Evolutionary conservation across 2,113 vertebrate species (phyloP).

Genomic region (Sciurus niger): DNA sequence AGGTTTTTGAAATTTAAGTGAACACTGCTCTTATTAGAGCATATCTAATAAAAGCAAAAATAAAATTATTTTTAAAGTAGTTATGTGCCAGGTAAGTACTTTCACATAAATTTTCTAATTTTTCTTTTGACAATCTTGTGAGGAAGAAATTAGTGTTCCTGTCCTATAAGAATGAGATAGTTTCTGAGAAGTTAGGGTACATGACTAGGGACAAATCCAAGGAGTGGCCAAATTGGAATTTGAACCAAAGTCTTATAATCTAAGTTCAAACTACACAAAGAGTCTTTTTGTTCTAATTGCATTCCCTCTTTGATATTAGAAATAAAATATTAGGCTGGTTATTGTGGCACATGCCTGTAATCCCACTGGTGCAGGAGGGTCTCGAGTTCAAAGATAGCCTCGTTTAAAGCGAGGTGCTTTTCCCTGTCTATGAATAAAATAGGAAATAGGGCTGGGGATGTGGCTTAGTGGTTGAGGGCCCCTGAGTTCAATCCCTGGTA

Average conservation of each 20-base stretch:
- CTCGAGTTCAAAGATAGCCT: no score
- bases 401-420: no score
- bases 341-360: no score
- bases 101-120: slow-evolving; percentile 23
- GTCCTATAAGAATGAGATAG: not conserved
- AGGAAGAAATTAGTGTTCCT: not conserved
- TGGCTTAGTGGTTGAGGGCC: no score
- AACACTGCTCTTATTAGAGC: not conserved
- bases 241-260: not conserved
- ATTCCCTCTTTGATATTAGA: slow-evolving; percentile 32
- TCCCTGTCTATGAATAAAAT: no score
- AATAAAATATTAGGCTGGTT: not conserved
- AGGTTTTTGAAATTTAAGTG: not conserved
- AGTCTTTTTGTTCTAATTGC: slow-evolving; percentile 26
- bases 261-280: not conserved
- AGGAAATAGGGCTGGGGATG: no score
- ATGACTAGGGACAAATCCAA: not conserved
- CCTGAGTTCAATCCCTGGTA: no score
- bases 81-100: not conserved
- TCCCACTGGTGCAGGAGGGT: no score
- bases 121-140: not conserved
- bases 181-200: not conserved
- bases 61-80: slow-evolving; percentile 32
- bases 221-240: not conserved
- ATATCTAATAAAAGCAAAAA: slow-evolving; percentile 20